Conservation (phyloP, 2,797 vertebrate genomes). For the Meriones psammophilus region DNA sequence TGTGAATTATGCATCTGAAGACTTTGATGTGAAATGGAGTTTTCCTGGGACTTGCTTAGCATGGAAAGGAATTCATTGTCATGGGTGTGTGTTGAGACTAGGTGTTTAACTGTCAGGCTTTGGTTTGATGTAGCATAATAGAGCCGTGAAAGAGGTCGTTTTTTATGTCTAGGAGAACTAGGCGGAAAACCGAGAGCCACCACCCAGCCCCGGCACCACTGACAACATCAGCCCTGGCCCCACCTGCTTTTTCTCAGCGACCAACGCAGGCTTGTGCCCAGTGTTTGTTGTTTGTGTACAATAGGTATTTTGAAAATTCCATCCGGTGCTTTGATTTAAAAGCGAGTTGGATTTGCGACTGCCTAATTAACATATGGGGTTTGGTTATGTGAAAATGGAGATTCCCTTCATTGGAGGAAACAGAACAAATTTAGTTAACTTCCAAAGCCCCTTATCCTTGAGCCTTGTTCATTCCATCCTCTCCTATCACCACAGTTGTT, state of each 20-base stretch:
- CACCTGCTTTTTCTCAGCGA: conserved; percentile 3
- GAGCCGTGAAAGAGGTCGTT: conserved; percentile 60
- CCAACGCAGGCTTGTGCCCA: background rate
- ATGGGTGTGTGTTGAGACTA: conserved; percentile 38
- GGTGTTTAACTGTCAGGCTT: conserved; percentile 47
- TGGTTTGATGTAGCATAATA: conserved; percentile 56
- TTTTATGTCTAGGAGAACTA: conserved; percentile 12
- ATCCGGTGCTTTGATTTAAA: conserved; percentile 47
- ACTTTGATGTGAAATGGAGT: conserved; percentile 81
- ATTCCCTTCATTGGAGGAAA: conserved; percentile 53
- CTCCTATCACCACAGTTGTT: background rate
- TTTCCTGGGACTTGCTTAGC: conserved; percentile 79
- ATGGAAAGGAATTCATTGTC: conserved; percentile 69
- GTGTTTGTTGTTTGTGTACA: background rate
- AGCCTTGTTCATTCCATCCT: background rate
- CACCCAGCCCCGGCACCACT: conserved; percentile 2
- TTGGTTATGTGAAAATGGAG: conserved; percentile 76
- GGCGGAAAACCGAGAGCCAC: conserved; percentile 21
- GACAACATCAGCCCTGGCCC: background rate
- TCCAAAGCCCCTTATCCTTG: conserved; percentile 54
- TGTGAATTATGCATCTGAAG: conserved; percentile 71
- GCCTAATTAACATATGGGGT: conserved; percentile 68
- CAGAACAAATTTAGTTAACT: conserved; percentile 75
- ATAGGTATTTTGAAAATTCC: conserved; percentile 67
- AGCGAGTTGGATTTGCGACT: conserved; percentile 56